phyloP scores from a whole-genome alignment of 2,888 invertebrate genomes.

The Drosophila bunnanda region DNA sequence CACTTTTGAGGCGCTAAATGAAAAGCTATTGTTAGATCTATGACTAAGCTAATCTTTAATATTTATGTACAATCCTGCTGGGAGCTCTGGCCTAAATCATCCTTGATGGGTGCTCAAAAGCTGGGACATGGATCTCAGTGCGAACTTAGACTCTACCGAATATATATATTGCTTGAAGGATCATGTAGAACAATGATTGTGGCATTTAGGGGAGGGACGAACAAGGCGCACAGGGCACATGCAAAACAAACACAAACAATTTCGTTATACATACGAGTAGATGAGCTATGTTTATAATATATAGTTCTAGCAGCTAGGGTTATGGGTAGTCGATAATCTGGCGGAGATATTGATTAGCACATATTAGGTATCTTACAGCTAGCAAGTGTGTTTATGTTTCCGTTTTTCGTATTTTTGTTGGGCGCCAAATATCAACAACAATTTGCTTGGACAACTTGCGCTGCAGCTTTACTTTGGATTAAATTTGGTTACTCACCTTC shows the following conservation, averaged over 20 bases:
- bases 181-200: conserved; percentile 11
- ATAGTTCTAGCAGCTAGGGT: conserved; percentile 54
- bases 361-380: conserved; percentile 63
- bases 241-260: conserved; percentile 81
- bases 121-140: conserved; percentile 37
- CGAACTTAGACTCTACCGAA: conserved; percentile 29
- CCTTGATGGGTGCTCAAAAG: conserved; percentile 36
- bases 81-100: conserved; percentile 13
- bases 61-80: conserved; percentile 32
- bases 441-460: conserved; percentile 64
- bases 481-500: conserved; percentile 57
- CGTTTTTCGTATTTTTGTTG: conserved; percentile 22
- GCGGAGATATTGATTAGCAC: conserved; percentile 77
- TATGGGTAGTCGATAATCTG: conserved; percentile 65
- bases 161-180: not conserved
- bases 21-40: conserved; percentile 46
- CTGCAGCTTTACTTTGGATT: conserved; percentile 21
- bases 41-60: conserved; percentile 55
- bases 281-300: conserved; percentile 30
- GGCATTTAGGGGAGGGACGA: conserved; percentile 15
- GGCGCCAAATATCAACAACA: conserved; percentile 73
- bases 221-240: conserved; percentile 72
- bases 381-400: conserved; percentile 42
- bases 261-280: conserved; percentile 54
- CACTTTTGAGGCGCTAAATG: conserved; percentile 49